Conservation (phyloP, 2,797 vertebrate genomes). For the Ptychadena robeensis region DNA sequence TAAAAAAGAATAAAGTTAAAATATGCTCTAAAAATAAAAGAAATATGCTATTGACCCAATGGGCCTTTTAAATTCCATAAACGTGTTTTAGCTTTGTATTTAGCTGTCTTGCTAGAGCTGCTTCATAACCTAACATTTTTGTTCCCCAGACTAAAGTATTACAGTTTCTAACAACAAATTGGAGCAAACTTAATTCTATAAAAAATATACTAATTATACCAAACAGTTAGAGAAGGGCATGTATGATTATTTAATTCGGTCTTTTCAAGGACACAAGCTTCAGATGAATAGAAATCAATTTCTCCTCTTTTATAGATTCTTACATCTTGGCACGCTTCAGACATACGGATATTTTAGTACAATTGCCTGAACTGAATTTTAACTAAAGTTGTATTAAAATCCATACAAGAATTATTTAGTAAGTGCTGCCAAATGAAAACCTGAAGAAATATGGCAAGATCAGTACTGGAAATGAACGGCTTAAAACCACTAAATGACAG, state of each 20-base stretch:
- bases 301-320: slow-evolving; percentile 39
- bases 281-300: slow-evolving; percentile 56
- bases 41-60: not conserved
- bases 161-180: not conserved
- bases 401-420: slow-evolving; percentile 9
- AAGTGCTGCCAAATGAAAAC: slow-evolving; percentile 26
- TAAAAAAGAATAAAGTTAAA: not conserved
- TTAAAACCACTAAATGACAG: not conserved
- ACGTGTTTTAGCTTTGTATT: not conserved
- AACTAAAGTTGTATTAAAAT: slow-evolving; percentile 38
- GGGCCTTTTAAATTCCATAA: not conserved
- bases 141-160: not conserved
- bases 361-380: slow-evolving; percentile 33
- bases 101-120: not conserved
- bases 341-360: slow-evolving; percentile 59
- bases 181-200: slow-evolving; percentile 34
- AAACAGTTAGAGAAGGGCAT: not conserved
- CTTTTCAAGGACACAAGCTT: slow-evolving; percentile 46
- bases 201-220: slow-evolving; percentile 3
- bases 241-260: slow-evolving; percentile 12
- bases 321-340: slow-evolving; percentile 41
- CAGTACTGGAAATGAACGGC: not conserved
- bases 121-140: not conserved
- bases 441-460: not conserved
- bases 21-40: too few species aligned